Evolutionary conservation across 2,888 invertebrate species (phyloP), one percentile per base, ranked within the genome.

Genomic region (Meiosimyza decipiens): DNA sequence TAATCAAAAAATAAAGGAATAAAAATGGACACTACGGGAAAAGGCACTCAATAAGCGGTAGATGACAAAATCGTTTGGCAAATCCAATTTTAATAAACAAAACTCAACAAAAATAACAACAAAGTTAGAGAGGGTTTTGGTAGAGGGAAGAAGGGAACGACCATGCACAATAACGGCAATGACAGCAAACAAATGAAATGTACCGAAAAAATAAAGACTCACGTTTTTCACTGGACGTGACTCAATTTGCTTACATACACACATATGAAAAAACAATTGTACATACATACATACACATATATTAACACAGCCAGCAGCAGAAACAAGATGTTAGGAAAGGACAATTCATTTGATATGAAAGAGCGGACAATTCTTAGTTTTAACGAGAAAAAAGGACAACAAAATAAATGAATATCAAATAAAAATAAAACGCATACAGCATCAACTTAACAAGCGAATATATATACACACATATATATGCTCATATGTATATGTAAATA

Each of bases 121-220:
- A 40, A 40, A 9, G 40, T 9, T 40, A 9, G 40, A 40, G 40
- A 1, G 40, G 9, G 40, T 9, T 6, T 2, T 22, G 2, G 22
- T 22, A 2, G 22, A 22, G 22, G 22, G 22, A 22, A 2, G 22
- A 2, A 2, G 22, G 22, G 22, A 22, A 22, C 22, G 1, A 22
- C 22, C 40, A 50, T 13, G 3, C 57, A 16, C 13, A 62, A 22
- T 6, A 55, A 18, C 55, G n/a, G 50, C 51, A 51, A 6, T n/a
- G 28, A 50, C 57, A 62, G 47, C 6, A 50, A 18, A 79, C 79
- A 81, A 82, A 80, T 77, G 77, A 81, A 79, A 79, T 80, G 78
- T 78, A 80, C 81, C 82, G 78, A 79, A 82, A 82, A 82, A 82
- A 80, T 81, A 82, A 83, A 83, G 79, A 80, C 82, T 81, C 83